Base-by-base conservation (phyloP, 2,797 vertebrate genomes). In the Serranus cabrilla region DNA sequence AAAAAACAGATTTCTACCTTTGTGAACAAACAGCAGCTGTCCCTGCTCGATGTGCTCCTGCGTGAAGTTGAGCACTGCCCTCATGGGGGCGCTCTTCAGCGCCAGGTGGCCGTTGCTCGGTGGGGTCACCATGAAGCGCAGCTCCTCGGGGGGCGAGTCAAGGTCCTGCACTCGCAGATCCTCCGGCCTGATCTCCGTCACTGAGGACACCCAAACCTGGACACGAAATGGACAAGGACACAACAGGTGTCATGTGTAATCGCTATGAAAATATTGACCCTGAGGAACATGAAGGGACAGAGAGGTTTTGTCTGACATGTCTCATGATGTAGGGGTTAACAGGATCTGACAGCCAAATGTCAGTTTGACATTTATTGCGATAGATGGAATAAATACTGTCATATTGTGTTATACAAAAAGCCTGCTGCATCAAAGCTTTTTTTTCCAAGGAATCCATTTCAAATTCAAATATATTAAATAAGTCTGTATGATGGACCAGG, bases 51-150 rank as follows among this genome's bases (percentile, higher is more conserved):
- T 93, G 81, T 97, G 94, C 56, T 92, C 85, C 91, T 98, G 96
- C 14, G 96, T 98, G 92, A 98, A 98, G 94, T 95, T 97, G 78
- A 97, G 94, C 80, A 97, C 92, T 0, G 85, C 92, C 74, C 70
- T 93, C 78, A 90, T 93, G 51, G 96, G 94, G 83, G 93, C 92
- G n/a, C 88, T 95, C 88, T 97, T 98, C 73, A 98, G 86, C 80
- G 96, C 94, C 90, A 98, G 91, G 70, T 96, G 93, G 16, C 97
- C 96, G 17, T 96, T 98, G 89, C 94, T 97, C 45, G 97, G 96
- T 11, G 95, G 94, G 43, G 95, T 97, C 81, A 96, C 79, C 80
- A 95, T 95, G 87, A 95, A 98, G 61, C 93, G 56, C 1, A 98
- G 94, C 49, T 96, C 92, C 76, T 93, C 91, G 0, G 95, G 86